phyloP scores from a whole-genome alignment of 1,140 invertebrate genomes.

The Nylanderia fulva region DNA sequence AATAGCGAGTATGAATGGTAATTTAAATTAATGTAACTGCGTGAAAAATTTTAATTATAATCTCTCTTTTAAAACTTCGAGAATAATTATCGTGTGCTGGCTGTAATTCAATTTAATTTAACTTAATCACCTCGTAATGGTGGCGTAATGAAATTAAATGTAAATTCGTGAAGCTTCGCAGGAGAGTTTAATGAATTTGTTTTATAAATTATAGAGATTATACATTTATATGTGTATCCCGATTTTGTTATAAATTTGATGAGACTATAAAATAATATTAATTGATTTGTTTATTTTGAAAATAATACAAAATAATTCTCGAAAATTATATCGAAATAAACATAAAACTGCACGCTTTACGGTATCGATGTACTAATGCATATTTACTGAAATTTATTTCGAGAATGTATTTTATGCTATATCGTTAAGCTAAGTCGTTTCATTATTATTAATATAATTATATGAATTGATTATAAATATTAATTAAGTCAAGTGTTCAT shows the following conservation, averaged over 20 bases:
- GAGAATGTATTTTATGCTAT: neutral
- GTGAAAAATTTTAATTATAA: conserved; percentile 62
- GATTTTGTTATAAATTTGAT: neutral
- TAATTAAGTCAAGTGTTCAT: neutral
- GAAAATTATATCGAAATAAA: neutral
- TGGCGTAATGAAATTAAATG: conserved; percentile 59
- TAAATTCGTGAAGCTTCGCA: conserved; percentile 53
- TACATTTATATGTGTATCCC: neutral
- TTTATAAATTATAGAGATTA: conserved; percentile 32
- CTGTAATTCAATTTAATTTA: conserved; percentile 59
- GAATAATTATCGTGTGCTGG: conserved; percentile 48
- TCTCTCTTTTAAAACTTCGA: conserved; percentile 52
- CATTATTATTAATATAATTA: neutral
- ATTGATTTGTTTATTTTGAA: conserved; percentile 23
- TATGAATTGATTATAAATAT: neutral
- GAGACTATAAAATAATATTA: conserved; percentile 28
- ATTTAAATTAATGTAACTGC: conserved; percentile 58
- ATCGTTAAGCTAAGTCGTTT: neutral
- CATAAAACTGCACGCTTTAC: neutral
- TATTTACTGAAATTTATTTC: neutral
- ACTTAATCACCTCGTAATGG: conserved; percentile 58
- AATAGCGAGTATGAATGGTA: conserved; percentile 48
- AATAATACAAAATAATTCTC: neutral
- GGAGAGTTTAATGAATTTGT: conserved; percentile 55
- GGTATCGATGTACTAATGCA: no score